Conservation (phyloP, 1,140 invertebrate genomes). For the Dinothrombium tinctorium region DNA sequence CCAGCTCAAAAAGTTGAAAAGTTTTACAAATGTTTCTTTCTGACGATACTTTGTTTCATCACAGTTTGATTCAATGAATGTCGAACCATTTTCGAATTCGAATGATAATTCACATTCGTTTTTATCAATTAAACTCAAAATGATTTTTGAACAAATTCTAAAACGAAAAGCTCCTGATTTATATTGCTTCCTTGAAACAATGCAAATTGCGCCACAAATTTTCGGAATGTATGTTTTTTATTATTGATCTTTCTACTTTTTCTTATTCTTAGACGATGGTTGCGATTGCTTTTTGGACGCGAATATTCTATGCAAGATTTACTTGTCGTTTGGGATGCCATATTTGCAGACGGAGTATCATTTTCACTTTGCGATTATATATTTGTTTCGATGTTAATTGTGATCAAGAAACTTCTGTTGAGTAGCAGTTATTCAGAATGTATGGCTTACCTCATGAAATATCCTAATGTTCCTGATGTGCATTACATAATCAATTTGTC, state of each 20-base stretch:
- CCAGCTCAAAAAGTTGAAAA: too few species aligned
- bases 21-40: too few species aligned
- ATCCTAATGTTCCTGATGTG: slow-evolving; percentile 35
- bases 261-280: slow-evolving; percentile 36
- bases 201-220: slow-evolving; percentile 48
- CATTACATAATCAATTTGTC: slow-evolving; percentile 36
- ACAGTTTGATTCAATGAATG: slow-evolving; percentile 6
- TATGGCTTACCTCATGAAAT: slow-evolving; percentile 37
- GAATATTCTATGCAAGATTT: slow-evolving; percentile 49
- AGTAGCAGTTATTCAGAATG: slow-evolving; percentile 35
- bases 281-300: slow-evolving; percentile 47
- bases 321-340: slow-evolving; percentile 48
- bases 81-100: slow-evolving; percentile 12
- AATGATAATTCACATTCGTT: slow-evolving; percentile 12
- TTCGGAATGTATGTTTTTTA: slow-evolving; percentile 44
- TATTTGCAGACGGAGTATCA: slow-evolving; percentile 43
- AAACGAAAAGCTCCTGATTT: slow-evolving; percentile 36
- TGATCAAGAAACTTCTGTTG: slow-evolving; percentile 36
- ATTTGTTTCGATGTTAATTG: slow-evolving; percentile 45
- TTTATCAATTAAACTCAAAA: slow-evolving; percentile 36
- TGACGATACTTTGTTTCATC: too few species aligned
- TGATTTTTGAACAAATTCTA: slow-evolving; percentile 39
- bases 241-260: slow-evolving; percentile 2
- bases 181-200: slow-evolving; percentile 34
- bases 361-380: slow-evolving; percentile 47